Evolutionary conservation across 2,113 vertebrate species (phyloP).

Genomic region (Nannospalax galili): DNA sequence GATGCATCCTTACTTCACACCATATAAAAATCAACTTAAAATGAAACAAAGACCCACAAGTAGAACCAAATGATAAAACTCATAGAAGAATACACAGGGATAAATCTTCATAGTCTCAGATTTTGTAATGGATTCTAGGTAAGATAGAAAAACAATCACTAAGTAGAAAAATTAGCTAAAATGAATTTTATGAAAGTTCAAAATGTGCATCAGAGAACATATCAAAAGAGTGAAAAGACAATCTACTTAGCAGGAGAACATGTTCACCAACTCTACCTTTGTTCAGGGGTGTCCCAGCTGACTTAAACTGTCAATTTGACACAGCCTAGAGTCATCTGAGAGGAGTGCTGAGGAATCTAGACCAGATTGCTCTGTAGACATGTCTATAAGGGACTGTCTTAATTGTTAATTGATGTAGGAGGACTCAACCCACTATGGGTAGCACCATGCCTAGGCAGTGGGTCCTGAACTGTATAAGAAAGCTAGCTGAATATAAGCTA

Average conservation of each 20-base stretch:
- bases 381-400: neutral
- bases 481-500: fast-evolving
- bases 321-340: neutral
- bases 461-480: neutral
- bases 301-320: neutral
- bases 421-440: too few relatives aligned
- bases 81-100: neutral
- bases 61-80: neutral
- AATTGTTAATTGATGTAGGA: neutral
- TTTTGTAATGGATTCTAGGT: neutral
- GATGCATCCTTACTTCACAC: neutral
- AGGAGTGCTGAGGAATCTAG: neutral
- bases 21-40: neutral
- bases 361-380: neutral
- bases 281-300: neutral
- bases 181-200: constrained; percentile 21
- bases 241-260: neutral
- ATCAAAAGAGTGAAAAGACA: neutral
- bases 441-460: neutral
- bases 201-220: neutral
- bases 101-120: neutral
- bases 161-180: neutral
- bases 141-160: neutral
- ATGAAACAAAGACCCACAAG: neutral
- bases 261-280: neutral